A percentile compares a stretch with the other conserved stretches of the same genome.
These are phyloP conservation scores for Sprattus sprattus DNA, from an alignment of 2,113 vertebrate genomes.

Conservation along the genomic window DNA sequence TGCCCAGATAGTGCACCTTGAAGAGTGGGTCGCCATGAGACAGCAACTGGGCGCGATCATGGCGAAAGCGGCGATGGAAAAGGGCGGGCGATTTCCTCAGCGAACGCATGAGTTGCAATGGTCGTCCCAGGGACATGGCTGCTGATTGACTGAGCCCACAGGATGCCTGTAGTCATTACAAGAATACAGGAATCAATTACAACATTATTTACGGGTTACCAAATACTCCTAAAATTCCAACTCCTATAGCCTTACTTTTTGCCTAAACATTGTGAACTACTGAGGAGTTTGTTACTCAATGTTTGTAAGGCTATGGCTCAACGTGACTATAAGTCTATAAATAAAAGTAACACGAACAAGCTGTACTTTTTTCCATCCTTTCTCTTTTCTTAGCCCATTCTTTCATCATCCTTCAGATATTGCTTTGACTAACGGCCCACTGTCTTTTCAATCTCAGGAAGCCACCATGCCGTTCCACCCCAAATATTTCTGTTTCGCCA, in stretches of 20 bases:
- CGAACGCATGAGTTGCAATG: constrained; percentile 42
- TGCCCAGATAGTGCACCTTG: constrained; percentile 51
- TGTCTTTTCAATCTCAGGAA: constrained; percentile 27
- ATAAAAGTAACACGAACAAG: not conserved
- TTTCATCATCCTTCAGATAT: constrained; percentile 24
- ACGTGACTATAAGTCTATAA: constrained; percentile 2
- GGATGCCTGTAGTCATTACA: not conserved
- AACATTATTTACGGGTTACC: not conserved
- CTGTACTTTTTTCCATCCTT: constrained; percentile 18
- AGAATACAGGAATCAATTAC: not conserved
- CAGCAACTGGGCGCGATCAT: constrained; percentile 36
- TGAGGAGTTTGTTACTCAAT: not conserved
- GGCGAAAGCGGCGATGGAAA: constrained; percentile 33
- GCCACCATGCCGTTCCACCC: constrained; percentile 17
- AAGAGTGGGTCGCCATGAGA: constrained; percentile 53
- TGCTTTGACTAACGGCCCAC: constrained; percentile 18
- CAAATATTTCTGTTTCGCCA: constrained; percentile 21
- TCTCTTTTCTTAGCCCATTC: constrained; percentile 30
- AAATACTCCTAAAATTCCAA: not conserved
- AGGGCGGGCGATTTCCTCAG: constrained; percentile 46
- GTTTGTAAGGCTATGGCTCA: not conserved
- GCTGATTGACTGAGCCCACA: not conserved
- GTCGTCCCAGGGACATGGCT: constrained; percentile 33
- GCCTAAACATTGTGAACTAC: not conserved
- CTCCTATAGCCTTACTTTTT: not conserved